Evolutionary conservation across 2,888 invertebrate species (phyloP).

Genomic region (Drosophila eohydei): DNA sequence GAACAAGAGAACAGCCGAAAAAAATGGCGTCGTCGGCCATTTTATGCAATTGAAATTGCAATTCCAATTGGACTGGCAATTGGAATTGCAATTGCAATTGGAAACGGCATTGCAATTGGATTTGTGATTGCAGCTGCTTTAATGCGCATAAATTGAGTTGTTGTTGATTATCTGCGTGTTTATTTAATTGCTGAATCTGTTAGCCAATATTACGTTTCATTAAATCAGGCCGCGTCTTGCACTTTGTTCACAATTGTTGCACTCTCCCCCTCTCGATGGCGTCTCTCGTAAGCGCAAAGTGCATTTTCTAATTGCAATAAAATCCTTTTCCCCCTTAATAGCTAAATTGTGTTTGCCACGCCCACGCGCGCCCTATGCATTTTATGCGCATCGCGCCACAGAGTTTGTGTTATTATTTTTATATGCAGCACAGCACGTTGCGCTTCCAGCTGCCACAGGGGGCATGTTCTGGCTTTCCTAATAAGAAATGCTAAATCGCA

Average conservation of each 20-base stretch:
- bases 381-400: constrained; percentile 58
- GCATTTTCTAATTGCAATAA: constrained; percentile 77
- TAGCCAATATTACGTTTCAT: constrained; percentile 51
- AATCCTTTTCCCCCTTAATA: constrained; percentile 69
- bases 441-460: constrained; percentile 14
- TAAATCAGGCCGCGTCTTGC: constrained; percentile 26
- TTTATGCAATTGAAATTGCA: constrained; percentile 9
- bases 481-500: constrained; percentile 22
- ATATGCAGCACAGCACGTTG: constrained; percentile 36
- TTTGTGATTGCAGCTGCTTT: constrained; percentile 22
- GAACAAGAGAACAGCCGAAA: background rate
- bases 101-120: background rate
- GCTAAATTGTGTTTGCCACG: constrained; percentile 70
- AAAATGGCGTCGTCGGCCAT: constrained; percentile 15
- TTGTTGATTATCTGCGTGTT: constrained; percentile 51
- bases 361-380: constrained; percentile 40
- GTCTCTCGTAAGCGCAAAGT: constrained; percentile 42
- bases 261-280: too few species aligned
- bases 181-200: constrained; percentile 70
- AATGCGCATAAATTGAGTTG: constrained; percentile 41
- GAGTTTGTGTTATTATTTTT: constrained; percentile 31
- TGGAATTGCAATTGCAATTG: background rate
- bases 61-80: background rate
- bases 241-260: background rate
- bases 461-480: constrained; percentile 11